A percentile compares a stretch with the other conserved stretches of the same genome.
These are phyloP conservation scores for Darwinula stevensoni DNA, from an alignment of 2,888 invertebrate genomes.

Conservation along the genomic window DNA sequence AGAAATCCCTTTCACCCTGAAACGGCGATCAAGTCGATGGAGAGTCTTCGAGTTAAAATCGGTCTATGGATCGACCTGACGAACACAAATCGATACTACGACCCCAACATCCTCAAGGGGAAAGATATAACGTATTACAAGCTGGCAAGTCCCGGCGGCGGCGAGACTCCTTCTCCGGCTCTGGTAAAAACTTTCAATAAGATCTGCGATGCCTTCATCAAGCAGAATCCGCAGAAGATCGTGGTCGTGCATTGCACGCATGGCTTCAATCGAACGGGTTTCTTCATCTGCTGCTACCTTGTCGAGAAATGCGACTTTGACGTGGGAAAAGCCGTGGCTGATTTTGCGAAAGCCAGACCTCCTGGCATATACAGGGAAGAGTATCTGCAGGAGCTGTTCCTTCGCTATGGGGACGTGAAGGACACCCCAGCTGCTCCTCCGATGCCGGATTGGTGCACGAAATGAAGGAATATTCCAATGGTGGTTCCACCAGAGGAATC, in stretches of 20 bases:
- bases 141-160: conserved; percentile 64
- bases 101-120: conserved; percentile 41
- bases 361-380: conserved; percentile 88
- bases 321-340: conserved; percentile 47
- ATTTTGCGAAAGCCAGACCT: conserved; percentile 41
- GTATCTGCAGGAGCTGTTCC: conserved; percentile 3
- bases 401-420: neutral
- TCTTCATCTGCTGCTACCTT: conserved; percentile 67
- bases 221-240: conserved; percentile 40
- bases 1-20: conserved; percentile 52
- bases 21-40: conserved; percentile 54
- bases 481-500: no score
- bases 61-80: conserved; percentile 93
- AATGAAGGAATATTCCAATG: conserved; percentile 6
- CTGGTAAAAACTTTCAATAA: conserved; percentile 57
- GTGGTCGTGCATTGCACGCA: conserved; percentile 85
- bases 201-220: conserved; percentile 43
- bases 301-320: conserved; percentile 53
- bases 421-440: neutral
- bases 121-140: conserved; percentile 56
- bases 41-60: conserved; percentile 40
- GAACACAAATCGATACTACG: conserved; percentile 75
- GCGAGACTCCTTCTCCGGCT: conserved; percentile 59
- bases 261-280: conserved; percentile 94
- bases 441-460: conserved; percentile 1